These are phyloP conservation scores for Macrosiphum euphorbiae DNA, from an alignment of 2,888 invertebrate genomes.

Conservation along the genomic window DNA sequence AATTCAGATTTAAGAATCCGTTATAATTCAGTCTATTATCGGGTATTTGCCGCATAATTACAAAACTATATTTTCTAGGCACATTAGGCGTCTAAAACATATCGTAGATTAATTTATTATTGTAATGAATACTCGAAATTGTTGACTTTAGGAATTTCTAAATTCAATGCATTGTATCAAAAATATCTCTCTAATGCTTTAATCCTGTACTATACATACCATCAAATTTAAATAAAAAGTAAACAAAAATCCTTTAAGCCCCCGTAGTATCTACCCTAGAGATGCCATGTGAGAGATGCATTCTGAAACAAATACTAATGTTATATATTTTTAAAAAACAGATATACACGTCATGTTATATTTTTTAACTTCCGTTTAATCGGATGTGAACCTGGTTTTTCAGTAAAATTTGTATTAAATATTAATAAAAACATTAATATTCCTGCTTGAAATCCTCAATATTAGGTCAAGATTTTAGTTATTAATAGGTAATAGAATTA, in stretches of 20 bases:
- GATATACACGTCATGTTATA: not conserved
- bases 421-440: not conserved
- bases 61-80: not conserved
- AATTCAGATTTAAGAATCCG: not conserved
- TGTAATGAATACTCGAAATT: not conserved
- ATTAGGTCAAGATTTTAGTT: not conserved
- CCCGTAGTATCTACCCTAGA: not conserved
- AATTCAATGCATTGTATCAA: not conserved
- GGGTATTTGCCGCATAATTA: not conserved
- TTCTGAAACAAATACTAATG: not conserved
- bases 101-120: not conserved
- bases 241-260: conserved; percentile 30
- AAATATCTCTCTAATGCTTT: conserved; percentile 26
- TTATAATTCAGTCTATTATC: not conserved
- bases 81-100: not conserved
- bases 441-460: not conserved
- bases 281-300: not conserved
- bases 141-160: not conserved
- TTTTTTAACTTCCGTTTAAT: not conserved
- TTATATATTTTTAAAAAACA: conserved; percentile 1
- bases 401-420: not conserved
- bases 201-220: not conserved
- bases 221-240: conserved; percentile 27
- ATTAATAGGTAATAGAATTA: not conserved
- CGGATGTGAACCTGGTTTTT: not conserved